phyloP scores from a whole-genome alignment of 1,140 invertebrate genomes.

The Eurosta solidaginis region DNA sequence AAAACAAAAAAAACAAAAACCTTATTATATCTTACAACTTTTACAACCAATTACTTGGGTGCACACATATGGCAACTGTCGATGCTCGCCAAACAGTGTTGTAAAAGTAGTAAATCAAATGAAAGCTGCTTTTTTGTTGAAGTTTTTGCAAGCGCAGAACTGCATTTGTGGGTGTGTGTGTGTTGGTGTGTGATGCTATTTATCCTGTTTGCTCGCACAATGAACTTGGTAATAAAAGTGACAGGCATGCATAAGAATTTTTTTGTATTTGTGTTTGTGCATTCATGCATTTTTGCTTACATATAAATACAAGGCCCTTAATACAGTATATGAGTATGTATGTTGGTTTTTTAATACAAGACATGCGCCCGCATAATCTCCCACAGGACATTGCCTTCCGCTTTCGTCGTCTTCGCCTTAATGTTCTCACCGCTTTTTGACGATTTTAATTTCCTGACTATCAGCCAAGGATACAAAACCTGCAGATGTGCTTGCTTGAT shows the following conservation, averaged over 20 bases:
- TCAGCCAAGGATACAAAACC: neutral
- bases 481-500: too few species aligned
- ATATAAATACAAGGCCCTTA: neutral
- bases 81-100: neutral
- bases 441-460: constrained; percentile 19
- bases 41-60: neutral
- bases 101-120: neutral
- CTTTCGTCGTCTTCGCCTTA: constrained; percentile 9
- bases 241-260: neutral
- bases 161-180: too few species aligned
- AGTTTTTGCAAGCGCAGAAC: too few species aligned
- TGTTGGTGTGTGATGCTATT: neutral
- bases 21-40: neutral
- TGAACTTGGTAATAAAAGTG: constrained; percentile 9
- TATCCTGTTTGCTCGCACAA: neutral
- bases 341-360: neutral
- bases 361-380: too few species aligned
- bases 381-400: constrained; percentile 9
- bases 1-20: neutral
- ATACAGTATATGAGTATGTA: neutral
- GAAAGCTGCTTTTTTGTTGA: neutral
- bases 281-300: neutral
- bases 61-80: neutral
- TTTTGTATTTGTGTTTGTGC: neutral
- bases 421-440: constrained; percentile 6